Evolutionary conservation across 2,113 vertebrate species (phyloP).

Genomic region (Pongo pygmaeus): DNA sequence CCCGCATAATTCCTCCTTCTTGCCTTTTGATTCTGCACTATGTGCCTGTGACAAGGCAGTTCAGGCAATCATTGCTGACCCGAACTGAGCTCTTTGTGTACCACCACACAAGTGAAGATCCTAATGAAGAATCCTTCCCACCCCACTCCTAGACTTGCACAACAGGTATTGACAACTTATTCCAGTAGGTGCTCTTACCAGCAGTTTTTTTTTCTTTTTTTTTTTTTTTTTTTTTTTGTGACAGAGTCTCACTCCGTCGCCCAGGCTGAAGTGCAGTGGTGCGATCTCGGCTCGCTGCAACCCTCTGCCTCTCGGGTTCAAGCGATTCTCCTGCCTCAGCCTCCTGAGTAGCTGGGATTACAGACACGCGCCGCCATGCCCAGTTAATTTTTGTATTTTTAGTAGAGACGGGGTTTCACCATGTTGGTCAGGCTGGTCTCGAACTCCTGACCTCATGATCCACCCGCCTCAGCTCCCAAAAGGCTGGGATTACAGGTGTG

Average conservation of each 20-base stretch:
- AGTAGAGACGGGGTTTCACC: too few relatives aligned
- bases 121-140: not conserved
- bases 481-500: too few relatives aligned
- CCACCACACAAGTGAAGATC: not conserved
- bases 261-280: too few relatives aligned
- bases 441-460: too few relatives aligned
- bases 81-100: not conserved
- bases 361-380: accelerated
- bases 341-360: too few relatives aligned
- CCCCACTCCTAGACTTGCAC: not conserved
- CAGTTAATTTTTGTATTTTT: too few relatives aligned
- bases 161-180: not conserved
- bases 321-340: too few relatives aligned
- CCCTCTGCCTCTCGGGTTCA: too few relatives aligned
- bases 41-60: not conserved
- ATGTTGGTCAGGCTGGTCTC: too few relatives aligned
- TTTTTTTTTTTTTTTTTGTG: too few relatives aligned
- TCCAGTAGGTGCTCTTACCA: not conserved
- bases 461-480: accelerated
- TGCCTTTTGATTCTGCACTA: not conserved
- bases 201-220: not conserved
- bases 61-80: not conserved
- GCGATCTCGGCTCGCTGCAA: too few relatives aligned
- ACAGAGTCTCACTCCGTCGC: too few relatives aligned
- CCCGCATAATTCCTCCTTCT: not conserved